Evolutionary conservation across 2,797 vertebrate genomes (phyloP).

Genomic region (Capromys pilorides): DNA sequence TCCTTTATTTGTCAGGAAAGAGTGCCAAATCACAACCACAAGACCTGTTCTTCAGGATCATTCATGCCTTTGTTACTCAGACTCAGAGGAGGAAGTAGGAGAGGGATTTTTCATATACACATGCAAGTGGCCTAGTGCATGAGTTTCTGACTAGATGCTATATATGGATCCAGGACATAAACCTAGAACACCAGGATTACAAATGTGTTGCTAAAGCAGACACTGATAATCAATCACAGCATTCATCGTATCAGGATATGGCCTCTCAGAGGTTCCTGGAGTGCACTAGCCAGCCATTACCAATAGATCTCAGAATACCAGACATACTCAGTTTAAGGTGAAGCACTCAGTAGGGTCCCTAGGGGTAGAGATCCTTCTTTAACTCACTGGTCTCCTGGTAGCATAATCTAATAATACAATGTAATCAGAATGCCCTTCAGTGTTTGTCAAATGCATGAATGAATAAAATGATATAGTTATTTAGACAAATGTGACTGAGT

Average conservation of each 20-base stretch:
- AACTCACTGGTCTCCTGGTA: neutral
- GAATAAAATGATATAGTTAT: neutral
- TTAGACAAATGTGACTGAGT: neutral
- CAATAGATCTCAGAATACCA: neutral
- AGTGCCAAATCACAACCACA: slow-evolving; percentile 19
- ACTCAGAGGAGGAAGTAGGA: neutral
- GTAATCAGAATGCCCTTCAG: neutral
- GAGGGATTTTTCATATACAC: neutral
- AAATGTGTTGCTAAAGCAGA: neutral
- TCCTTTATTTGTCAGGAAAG: slow-evolving; percentile 23
- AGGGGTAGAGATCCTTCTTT: neutral
- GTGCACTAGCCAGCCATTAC: neutral
- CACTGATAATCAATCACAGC: neutral
- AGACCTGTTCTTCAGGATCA: neutral
- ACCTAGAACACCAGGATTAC: neutral
- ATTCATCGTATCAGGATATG: neutral
- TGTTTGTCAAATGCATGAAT: neutral
- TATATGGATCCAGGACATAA: neutral
- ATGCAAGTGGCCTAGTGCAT: neutral
- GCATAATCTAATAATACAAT: neutral
- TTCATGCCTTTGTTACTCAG: neutral
- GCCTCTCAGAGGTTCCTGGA: neutral
- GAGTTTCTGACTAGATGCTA: neutral
- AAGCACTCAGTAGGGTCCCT: neutral
- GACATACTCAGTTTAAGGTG: neutral